Conservation (phyloP, 2,113 vertebrate genomes). For the Elachura formosa region DNA sequence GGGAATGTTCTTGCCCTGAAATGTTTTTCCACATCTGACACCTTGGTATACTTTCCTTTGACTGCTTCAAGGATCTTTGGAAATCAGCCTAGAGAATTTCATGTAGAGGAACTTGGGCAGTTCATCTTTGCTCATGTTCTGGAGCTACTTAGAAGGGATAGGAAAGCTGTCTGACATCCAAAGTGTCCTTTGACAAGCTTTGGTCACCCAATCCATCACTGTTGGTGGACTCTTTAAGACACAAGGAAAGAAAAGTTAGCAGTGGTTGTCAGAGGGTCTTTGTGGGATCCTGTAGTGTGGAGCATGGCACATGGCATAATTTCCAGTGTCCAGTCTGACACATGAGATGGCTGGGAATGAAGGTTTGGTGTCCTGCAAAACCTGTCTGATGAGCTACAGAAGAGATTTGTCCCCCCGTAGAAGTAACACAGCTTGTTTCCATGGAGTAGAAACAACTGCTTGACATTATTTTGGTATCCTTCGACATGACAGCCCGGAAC, state of each 20-base stretch:
- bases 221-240: background rate
- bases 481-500: background rate
- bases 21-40: background rate
- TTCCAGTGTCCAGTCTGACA: background rate
- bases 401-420: background rate
- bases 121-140: background rate
- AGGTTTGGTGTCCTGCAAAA: background rate
- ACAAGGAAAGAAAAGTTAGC: background rate
- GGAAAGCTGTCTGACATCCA: background rate
- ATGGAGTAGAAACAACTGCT: background rate
- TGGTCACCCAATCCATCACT: background rate
- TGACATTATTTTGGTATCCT: background rate
- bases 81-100: background rate
- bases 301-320: rapidly evolving
- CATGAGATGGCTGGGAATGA: background rate
- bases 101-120: background rate
- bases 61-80: background rate
- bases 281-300: rapidly evolving
- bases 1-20: background rate
- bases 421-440: background rate
- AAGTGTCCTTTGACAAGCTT: background rate
- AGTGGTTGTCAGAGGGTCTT: background rate
- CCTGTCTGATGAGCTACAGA: background rate
- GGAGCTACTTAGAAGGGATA: background rate
- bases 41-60: background rate